Percentiles rank a stretch among this genome's conserved stretches.
phyloP scores from a whole-genome alignment of 1,140 invertebrate genomes.

The Nasonia vitripennis region DNA sequence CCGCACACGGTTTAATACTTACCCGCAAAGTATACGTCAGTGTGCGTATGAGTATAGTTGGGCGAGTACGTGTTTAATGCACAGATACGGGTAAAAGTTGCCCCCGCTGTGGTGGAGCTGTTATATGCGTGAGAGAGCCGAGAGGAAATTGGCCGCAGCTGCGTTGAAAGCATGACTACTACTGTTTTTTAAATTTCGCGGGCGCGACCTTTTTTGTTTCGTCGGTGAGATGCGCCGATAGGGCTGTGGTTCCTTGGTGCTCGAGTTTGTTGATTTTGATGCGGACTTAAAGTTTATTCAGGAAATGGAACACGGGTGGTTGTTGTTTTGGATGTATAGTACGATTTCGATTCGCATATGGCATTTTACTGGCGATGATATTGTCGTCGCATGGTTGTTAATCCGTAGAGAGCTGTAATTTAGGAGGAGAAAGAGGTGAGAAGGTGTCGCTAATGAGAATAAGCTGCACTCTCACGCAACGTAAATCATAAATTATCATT shows the following conservation, averaged over 20 bases:
- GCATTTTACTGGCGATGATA: not conserved
- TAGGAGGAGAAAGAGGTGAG: not conserved
- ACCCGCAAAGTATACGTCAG: not conserved
- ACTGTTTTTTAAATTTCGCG: too few relatives aligned
- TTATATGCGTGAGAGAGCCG: not conserved
- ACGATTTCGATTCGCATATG: too few relatives aligned
- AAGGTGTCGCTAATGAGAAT: not conserved
- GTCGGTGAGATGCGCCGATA: too few relatives aligned
- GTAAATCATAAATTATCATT: conserved; percentile 1
- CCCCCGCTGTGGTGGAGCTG: too few relatives aligned
- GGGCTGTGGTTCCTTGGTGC: too few relatives aligned
- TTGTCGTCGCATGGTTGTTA: not conserved
- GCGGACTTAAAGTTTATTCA: too few relatives aligned
- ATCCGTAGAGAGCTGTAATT: not conserved
- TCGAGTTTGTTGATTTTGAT: too few relatives aligned
- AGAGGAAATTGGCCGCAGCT: not conserved
- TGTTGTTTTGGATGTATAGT: too few relatives aligned
- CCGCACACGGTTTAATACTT: not conserved
- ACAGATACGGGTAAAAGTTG: not conserved
- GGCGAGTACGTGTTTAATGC: not conserved
- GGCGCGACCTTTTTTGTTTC: too few relatives aligned
- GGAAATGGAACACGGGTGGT: too few relatives aligned
- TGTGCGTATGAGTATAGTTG: not conserved
- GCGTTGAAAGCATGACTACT: too few relatives aligned
- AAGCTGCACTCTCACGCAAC: not conserved